Evolutionary conservation across 2,888 invertebrate species (phyloP).

Genomic region (Temnothorax unifasciatus): DNA sequence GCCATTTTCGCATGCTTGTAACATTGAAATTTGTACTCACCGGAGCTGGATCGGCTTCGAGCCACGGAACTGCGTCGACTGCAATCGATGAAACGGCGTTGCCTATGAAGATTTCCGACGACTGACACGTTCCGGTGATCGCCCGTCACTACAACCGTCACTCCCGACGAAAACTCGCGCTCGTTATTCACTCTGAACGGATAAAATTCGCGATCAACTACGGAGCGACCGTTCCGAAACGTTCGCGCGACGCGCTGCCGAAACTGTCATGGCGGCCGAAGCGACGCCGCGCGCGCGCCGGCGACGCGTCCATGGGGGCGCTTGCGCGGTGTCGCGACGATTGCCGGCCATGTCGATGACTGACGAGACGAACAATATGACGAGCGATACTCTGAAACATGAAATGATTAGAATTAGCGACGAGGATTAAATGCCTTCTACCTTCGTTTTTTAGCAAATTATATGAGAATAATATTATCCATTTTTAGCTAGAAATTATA

Average conservation of each 20-base stretch:
- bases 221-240: not conserved
- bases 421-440: not conserved
- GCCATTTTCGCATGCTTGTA: not conserved
- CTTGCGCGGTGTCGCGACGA: not conserved
- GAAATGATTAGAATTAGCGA: not conserved
- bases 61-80: not conserved
- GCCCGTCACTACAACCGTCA: not conserved
- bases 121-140: not conserved
- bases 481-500: not conserved
- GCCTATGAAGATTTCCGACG: too few species aligned
- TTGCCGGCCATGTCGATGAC: not conserved
- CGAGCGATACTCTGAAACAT: not conserved
- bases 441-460: not conserved
- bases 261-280: not conserved
- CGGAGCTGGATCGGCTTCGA: not conserved
- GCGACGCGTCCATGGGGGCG: not conserved
- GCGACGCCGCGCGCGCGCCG: too few species aligned
- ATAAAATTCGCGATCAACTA: not conserved
- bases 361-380: too few species aligned
- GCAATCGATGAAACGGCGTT: not conserved
- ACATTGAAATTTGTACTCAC: not conserved
- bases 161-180: not conserved
- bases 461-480: too few species aligned
- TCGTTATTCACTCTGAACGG: not conserved
- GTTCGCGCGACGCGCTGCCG: not conserved